These are phyloP conservation scores for Argyrosomus japonicus DNA, from an alignment of 2,113 vertebrate species.

Conservation along the genomic window DNA sequence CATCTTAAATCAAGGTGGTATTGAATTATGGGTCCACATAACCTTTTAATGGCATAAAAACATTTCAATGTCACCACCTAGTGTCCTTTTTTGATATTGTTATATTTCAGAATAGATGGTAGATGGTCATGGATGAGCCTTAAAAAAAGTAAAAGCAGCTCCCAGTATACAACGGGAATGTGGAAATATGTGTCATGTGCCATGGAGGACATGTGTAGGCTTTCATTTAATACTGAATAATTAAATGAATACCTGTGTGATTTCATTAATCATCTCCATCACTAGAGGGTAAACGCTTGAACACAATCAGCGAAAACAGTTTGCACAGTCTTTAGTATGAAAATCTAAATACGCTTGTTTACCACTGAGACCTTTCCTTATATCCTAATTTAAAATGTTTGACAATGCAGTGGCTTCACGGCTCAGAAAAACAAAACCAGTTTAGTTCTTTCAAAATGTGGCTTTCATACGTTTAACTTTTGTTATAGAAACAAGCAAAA, in stretches of 20 bases:
- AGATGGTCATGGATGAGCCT: neutral
- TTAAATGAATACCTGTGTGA: neutral
- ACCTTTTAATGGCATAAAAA: neutral
- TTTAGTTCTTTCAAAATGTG: no score
- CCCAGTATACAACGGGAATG: neutral
- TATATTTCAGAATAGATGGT: neutral
- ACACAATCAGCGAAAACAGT: no score
- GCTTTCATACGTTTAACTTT: no score
- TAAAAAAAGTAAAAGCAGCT: neutral
- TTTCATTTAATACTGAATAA: neutral
- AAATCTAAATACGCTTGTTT: neutral
- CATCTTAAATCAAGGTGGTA: neutral
- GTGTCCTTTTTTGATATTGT: conserved; percentile 42
- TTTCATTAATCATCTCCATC: neutral
- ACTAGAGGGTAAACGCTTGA: neutral
- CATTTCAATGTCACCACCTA: conserved; percentile 60
- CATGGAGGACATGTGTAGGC: neutral
- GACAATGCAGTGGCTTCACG: neutral
- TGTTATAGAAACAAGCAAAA: no score
- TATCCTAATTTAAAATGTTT: neutral
- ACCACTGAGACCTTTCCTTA: neutral
- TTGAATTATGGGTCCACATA: neutral
- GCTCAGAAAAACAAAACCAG: no score
- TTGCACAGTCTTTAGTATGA: neutral
- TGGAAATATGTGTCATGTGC: neutral